Percentiles rank a stretch among this genome's conserved stretches.
These are phyloP conservation scores for Euplexia lucipara DNA, from an alignment of 2,888 invertebrate species.

Conservation along the genomic window DNA sequence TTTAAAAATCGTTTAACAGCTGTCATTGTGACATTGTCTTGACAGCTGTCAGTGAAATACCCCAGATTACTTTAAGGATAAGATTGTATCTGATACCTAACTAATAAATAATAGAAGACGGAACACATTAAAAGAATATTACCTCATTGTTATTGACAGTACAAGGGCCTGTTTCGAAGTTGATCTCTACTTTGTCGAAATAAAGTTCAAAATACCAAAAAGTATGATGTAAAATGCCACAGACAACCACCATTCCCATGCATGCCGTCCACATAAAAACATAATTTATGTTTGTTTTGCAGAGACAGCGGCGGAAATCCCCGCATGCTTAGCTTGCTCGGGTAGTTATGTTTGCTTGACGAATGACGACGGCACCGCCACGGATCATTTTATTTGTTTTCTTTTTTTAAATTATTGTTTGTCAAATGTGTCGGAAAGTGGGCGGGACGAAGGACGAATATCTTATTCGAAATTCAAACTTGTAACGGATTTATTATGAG, in stretches of 20 bases:
- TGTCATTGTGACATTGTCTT: no score
- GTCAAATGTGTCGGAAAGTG: conserved; percentile 19
- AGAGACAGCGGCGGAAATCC: conserved; percentile 86
- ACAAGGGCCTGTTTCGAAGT: no score
- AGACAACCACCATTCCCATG: conserved; percentile 46
- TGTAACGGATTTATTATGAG: no score
- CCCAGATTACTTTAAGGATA: no score
- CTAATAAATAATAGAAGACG: no score
- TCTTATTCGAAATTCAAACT: neutral
- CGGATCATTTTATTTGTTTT: conserved; percentile 25
- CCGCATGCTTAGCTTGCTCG: conserved; percentile 88
- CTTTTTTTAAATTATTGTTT: conserved; percentile 26
- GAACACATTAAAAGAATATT: no score
- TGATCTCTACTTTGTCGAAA: no score
- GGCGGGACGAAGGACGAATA: neutral
- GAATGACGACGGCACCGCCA: conserved; percentile 49
- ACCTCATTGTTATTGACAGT: no score
- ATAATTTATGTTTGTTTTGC: conserved; percentile 82
- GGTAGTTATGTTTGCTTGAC: conserved; percentile 61
- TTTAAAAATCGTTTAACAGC: no score
- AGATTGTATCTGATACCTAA: no score
- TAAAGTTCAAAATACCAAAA: no score
- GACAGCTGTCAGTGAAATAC: no score
- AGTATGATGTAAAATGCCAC: conserved; percentile 16
- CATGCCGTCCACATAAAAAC: conserved; percentile 69